A percentile compares a stretch with the other conserved stretches of the same genome.
These are phyloP conservation scores for Calyptommatus sinebrachiatus DNA, from an alignment of 2,113 vertebrate genomes.

Conservation along the genomic window DNA sequence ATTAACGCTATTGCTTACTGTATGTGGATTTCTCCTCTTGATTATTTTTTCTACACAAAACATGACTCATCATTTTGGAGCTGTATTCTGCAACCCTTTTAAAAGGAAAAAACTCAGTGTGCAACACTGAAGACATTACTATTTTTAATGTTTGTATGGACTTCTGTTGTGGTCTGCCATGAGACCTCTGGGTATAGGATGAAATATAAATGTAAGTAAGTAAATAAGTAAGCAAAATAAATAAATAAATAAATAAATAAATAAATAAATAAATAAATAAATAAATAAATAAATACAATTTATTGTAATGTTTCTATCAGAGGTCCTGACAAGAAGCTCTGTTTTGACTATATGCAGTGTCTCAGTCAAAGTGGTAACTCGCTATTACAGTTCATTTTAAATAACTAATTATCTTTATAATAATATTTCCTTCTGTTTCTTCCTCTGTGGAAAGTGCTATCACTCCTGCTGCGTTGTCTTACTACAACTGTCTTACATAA, in stretches of 20 bases:
- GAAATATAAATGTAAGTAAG: too few species aligned
- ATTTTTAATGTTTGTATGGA: too few species aligned
- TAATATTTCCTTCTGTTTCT: neutral
- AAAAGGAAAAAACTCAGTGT: too few species aligned
- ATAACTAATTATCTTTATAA: neutral
- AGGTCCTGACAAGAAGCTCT: neutral
- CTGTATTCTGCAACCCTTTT: too few species aligned
- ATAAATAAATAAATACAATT: neutral
- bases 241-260: neutral
- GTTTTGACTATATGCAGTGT: neutral
- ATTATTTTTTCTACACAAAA: conserved; percentile 35
- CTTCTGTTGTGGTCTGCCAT: too few species aligned
- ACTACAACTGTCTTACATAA: neutral
- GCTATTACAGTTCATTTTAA: neutral
- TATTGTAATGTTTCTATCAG: neutral
- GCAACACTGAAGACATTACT: too few species aligned
- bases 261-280: too few species aligned
- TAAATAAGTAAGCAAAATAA: neutral
- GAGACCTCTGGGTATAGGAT: too few species aligned
- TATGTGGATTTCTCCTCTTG: neutral
- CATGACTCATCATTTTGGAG: neutral
- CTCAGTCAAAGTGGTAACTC: neutral
- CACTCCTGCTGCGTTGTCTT: neutral
- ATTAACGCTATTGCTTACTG: neutral
- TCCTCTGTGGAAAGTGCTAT: neutral